These are phyloP conservation scores for Phasianus colchicus DNA, from an alignment of 2,113 vertebrate species.

Conservation along the genomic window DNA sequence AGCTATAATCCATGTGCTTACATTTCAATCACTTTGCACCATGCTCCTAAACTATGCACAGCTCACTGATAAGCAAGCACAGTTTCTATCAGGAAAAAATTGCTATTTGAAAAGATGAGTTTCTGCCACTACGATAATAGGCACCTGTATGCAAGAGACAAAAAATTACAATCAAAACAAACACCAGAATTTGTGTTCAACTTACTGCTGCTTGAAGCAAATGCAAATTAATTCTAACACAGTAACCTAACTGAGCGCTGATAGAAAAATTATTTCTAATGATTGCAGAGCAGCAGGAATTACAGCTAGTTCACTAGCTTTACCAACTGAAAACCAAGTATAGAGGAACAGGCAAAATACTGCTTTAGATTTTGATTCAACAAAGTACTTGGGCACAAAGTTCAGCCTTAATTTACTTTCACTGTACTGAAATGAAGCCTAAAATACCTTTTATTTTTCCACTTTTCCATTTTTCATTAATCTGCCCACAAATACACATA, in stretches of 20 bases:
- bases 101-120: background rate
- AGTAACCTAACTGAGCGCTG: background rate
- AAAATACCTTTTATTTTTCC: background rate
- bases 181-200: background rate
- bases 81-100: background rate
- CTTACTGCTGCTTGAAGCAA: background rate
- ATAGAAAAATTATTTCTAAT: background rate
- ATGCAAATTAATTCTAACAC: background rate
- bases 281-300: background rate
- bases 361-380: background rate
- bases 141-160: background rate
- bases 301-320: background rate
- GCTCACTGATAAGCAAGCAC: background rate
- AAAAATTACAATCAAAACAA: background rate
- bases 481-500: background rate
- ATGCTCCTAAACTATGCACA: background rate
- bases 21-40: background rate
- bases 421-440: background rate
- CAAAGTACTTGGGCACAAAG: background rate
- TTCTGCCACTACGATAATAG: background rate
- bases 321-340: background rate
- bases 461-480: background rate
- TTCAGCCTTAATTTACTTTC: slow-evolving; percentile 9
- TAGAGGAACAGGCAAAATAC: background rate
- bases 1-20: background rate